Evolutionary conservation across 2,797 vertebrate species (phyloP).

Genomic region (Phrynocephalus forsythii): DNA sequence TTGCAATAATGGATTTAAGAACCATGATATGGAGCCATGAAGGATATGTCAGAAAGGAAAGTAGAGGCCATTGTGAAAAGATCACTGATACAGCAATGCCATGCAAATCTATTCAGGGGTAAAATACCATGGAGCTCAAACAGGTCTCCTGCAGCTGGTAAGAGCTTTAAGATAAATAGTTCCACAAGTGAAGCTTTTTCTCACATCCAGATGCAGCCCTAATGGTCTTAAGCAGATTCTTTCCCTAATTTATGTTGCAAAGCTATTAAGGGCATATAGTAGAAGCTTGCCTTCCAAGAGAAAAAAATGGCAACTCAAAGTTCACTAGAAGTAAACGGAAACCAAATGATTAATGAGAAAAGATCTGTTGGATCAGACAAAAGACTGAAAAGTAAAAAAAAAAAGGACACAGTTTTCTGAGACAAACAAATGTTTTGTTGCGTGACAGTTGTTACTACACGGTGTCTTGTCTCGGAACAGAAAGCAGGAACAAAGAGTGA

Average conservation of each 20-base stretch:
- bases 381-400: background rate
- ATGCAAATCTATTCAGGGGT: background rate
- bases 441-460: too few relatives aligned
- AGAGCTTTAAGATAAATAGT: background rate
- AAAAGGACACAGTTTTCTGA: too few relatives aligned
- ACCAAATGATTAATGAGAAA: background rate
- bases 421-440: too few relatives aligned
- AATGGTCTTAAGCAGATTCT: background rate
- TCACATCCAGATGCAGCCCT: background rate
- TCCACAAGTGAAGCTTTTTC: background rate
- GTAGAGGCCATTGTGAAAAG: background rate
- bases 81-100: background rate
- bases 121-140: background rate
- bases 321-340: background rate
- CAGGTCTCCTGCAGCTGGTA: background rate
- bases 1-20: background rate
- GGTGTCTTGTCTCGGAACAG: too few relatives aligned
- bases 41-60: background rate
- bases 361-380: background rate
- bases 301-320: background rate
- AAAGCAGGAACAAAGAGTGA: too few relatives aligned
- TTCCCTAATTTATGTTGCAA: background rate
- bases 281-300: background rate
- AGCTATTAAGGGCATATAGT: background rate
- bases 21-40: background rate